These are phyloP conservation scores for Clitarchus hookeri DNA, from an alignment of 2,888 invertebrate genomes.

Conservation along the genomic window DNA sequence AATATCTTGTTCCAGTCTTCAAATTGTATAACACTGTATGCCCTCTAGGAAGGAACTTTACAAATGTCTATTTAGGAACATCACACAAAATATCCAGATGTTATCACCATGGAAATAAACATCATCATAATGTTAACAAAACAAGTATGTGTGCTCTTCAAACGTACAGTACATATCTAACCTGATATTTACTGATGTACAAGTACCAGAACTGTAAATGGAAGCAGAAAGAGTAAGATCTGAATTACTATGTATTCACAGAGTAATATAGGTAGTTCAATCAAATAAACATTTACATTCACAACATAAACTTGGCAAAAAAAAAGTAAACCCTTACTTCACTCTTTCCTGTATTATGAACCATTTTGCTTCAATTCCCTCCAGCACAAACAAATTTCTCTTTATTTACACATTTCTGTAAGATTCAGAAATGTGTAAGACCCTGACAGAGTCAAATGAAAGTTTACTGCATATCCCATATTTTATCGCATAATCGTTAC, in stretches of 20 bases:
- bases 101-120: background rate
- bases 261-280: background rate
- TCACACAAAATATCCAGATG: slow-evolving; percentile 2
- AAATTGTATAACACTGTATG: background rate
- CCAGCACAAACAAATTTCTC: background rate
- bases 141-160: background rate
- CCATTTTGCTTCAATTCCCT: background rate
- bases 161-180: background rate
- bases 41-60: background rate
- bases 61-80: slow-evolving; percentile 9
- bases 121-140: background rate
- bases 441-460: too few species aligned
- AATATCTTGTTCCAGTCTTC: background rate
- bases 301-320: background rate
- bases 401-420: background rate
- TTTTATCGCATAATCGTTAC: too few species aligned
- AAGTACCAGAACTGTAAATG: background rate
- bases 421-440: too few species aligned
- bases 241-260: background rate
- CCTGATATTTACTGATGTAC: background rate
- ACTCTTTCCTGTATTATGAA: background rate
- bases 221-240: too few species aligned
- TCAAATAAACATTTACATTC: background rate
- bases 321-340: background rate
- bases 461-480: too few species aligned